A percentile compares a stretch with the other conserved stretches of the same genome.
These are phyloP conservation scores for Hyposoter didymator DNA, from an alignment of 2,888 invertebrate species.

Conservation along the genomic window DNA sequence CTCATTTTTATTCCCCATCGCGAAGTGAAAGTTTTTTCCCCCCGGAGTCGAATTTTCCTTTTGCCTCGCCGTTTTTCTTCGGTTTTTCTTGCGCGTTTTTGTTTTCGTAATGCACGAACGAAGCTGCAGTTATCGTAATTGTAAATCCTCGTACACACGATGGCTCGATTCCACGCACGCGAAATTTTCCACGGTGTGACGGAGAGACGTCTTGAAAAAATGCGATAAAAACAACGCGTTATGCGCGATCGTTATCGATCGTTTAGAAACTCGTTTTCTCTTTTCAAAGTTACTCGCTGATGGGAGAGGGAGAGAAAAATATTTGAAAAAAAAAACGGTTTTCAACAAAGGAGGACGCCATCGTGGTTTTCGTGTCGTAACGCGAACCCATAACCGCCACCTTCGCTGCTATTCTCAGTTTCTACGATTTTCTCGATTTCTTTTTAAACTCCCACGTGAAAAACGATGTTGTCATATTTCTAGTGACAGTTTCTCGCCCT, in stretches of 20 bases:
- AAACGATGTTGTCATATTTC: background rate
- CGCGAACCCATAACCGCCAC: background rate
- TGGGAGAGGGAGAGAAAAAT: background rate
- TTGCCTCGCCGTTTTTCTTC: background rate
- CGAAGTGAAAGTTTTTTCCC: conserved; percentile 30
- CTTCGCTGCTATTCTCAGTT: conserved; percentile 1
- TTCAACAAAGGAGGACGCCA: background rate
- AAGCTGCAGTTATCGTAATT: background rate
- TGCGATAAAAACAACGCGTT: conserved; percentile 43
- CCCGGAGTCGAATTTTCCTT: background rate
- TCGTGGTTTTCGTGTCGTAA: conserved; percentile 28
- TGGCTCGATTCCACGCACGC: conserved; percentile 55
- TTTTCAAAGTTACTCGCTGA: conserved; percentile 28
- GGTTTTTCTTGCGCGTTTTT: background rate
- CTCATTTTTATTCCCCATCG: background rate
- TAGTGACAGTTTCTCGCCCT: background rate
- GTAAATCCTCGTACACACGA: conserved; percentile 28
- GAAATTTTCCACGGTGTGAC: conserved; percentile 11
- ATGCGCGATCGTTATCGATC: conserved; percentile 67
- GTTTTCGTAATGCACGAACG: background rate
- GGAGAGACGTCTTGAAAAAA: conserved; percentile 15
- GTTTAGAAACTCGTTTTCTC: conserved; percentile 66
- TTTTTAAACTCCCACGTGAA: background rate
- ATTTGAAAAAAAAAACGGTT: background rate
- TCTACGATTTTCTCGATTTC: background rate